These are phyloP conservation scores for Epistrophe grossulariae DNA, from an alignment of 2,888 invertebrate genomes.

Conservation along the genomic window DNA sequence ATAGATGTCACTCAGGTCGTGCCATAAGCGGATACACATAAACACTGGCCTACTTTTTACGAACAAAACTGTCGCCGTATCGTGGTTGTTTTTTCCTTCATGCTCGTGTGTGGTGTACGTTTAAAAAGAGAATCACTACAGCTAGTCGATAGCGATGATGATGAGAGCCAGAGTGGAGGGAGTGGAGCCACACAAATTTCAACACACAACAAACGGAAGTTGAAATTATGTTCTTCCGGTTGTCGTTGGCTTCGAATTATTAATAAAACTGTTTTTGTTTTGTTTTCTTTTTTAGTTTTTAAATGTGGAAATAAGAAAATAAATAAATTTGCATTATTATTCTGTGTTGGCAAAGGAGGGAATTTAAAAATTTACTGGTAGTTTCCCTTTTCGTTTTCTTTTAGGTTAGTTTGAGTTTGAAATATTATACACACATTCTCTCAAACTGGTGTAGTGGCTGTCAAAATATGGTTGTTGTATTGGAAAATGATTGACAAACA, in stretches of 20 bases:
- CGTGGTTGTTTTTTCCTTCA: neutral
- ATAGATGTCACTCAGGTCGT: conserved; percentile 71
- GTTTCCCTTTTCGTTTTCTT: neutral
- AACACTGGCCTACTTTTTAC: conserved; percentile 65
- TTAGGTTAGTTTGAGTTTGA: neutral
- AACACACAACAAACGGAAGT: conserved; percentile 59
- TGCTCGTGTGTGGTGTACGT: conserved; percentile 24
- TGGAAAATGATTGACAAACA: neutral
- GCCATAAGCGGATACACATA: conserved; percentile 52
- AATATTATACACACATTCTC: neutral
- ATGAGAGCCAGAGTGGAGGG: neutral
- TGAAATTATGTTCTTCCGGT: conserved; percentile 71
- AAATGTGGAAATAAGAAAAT: neutral
- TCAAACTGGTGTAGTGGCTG: neutral
- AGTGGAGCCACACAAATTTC: conserved; percentile 29
- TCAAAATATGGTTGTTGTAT: conserved; percentile 1
- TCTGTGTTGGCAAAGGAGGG: neutral
- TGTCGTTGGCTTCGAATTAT: conserved; percentile 29
- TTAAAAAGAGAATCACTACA: neutral
- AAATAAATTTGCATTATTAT: neutral
- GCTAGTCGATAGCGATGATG: neutral
- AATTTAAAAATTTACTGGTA: neutral
- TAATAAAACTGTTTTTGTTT: conserved; percentile 31
- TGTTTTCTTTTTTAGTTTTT: neutral
- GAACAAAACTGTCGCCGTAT: conserved; percentile 26